Evolutionary conservation across 1,140 invertebrate genomes (phyloP).

Genomic region (Hesperophylax magnus): DNA sequence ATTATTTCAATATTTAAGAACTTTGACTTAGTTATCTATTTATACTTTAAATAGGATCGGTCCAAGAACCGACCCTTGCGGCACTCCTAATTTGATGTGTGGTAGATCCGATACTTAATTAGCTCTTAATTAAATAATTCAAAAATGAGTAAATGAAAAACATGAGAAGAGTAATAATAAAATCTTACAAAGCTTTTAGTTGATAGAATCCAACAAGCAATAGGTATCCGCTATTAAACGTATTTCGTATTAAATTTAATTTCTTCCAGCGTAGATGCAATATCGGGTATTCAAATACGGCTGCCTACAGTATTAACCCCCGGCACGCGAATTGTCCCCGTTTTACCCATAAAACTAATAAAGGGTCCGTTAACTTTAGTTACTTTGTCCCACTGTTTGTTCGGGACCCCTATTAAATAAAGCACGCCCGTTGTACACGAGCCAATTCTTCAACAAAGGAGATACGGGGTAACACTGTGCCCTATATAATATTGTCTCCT

Average conservation of each 20-base stretch:
- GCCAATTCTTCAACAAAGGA: not conserved
- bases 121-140: too few relatives aligned
- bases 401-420: conserved; percentile 12
- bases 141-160: too few relatives aligned
- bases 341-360: conserved; percentile 15
- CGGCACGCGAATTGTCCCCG: conserved; percentile 30
- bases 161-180: too few relatives aligned
- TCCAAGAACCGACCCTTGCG: too few relatives aligned
- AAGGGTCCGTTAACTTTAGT: conserved; percentile 34
- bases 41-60: too few relatives aligned
- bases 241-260: not conserved
- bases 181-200: too few relatives aligned
- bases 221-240: not conserved
- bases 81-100: too few relatives aligned
- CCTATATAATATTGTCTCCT: too few relatives aligned
- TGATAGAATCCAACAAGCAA: too few relatives aligned
- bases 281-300: conserved; percentile 21
- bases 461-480: not conserved
- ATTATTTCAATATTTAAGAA: too few relatives aligned
- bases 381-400: conserved; percentile 36
- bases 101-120: too few relatives aligned
- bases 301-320: not conserved
- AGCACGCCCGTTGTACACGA: not conserved
- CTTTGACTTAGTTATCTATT: too few relatives aligned
- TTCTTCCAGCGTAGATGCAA: not conserved